These are phyloP conservation scores for Doryteuthis pealeii DNA, from an alignment of 1,140 invertebrate species.

Conservation along the genomic window DNA sequence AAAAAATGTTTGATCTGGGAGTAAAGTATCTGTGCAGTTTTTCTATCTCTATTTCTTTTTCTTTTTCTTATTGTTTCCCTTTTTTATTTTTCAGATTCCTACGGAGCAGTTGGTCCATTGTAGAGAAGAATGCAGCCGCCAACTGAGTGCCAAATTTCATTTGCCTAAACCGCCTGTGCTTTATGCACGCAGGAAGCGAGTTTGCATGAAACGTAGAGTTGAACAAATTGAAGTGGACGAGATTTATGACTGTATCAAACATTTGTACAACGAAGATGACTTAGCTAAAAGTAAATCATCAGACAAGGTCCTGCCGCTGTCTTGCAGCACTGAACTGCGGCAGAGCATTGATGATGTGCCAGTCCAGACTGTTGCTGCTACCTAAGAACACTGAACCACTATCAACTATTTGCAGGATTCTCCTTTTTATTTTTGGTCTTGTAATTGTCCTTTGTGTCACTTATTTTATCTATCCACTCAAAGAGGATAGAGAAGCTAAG, in stretches of 20 bases:
- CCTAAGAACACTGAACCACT: too few relatives aligned
- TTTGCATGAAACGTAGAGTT: constrained; percentile 48
- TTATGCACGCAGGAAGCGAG: constrained; percentile 21
- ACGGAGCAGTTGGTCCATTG: constrained; percentile 49
- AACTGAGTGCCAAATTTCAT: constrained; percentile 29
- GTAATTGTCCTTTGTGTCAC: too few relatives aligned
- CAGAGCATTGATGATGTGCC: too few relatives aligned
- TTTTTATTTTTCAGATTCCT: constrained; percentile 39
- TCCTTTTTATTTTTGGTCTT: too few relatives aligned
- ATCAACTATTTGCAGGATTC: too few relatives aligned
- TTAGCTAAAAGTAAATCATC: neutral
- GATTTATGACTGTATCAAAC: constrained; percentile 57
- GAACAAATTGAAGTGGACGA: constrained; percentile 47
- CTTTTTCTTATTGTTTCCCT: too few relatives aligned
- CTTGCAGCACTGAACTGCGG: neutral
- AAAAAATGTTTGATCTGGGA: too few relatives aligned
- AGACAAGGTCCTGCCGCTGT: neutral
- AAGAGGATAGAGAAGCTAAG: too few relatives aligned
- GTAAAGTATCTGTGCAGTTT: too few relatives aligned
- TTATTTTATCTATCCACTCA: too few relatives aligned
- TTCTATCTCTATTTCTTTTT: too few relatives aligned
- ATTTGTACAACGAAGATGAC: constrained; percentile 55
- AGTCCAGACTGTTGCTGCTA: too few relatives aligned
- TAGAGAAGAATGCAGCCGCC: constrained; percentile 44
- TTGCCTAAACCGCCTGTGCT: constrained; percentile 20